Percentiles rank a stretch among this genome's conserved stretches.
Evolutionary conservation across 1,140 invertebrate genomes (phyloP).

Genomic region (Lepeophtheirus salmonis): DNA sequence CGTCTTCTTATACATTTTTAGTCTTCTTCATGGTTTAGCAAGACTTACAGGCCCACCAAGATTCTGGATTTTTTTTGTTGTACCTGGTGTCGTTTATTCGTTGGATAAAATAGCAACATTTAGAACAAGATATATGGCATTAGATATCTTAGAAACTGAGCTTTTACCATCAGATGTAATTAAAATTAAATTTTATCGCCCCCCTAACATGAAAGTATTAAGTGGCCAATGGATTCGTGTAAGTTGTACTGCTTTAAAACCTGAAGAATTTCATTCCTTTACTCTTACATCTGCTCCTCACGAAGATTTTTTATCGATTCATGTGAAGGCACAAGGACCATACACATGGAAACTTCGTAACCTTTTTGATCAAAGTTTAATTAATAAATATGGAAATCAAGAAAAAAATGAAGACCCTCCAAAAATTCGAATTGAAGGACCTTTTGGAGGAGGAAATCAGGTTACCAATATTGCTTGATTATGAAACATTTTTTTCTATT

Average conservation of each 20-base stretch:
- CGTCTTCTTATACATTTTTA: constrained; percentile 68
- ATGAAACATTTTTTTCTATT: neutral
- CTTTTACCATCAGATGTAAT: constrained; percentile 85
- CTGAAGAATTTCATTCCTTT: constrained; percentile 91
- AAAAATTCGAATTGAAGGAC: constrained; percentile 71
- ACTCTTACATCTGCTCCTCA: constrained; percentile 95
- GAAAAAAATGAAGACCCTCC: constrained; percentile 53
- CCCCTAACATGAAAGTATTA: constrained; percentile 20
- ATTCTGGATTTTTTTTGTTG: constrained; percentile 92
- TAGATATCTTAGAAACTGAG: constrained; percentile 88
- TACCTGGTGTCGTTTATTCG: constrained; percentile 49
- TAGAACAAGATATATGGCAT: constrained; percentile 72
- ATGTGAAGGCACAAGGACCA: constrained; percentile 94
- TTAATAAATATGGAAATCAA: constrained; percentile 36
- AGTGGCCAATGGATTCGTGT: constrained; percentile 67
- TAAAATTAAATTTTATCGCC: constrained; percentile 64
- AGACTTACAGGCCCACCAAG: constrained; percentile 71
- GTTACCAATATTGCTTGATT: constrained; percentile 15
- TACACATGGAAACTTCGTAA: constrained; percentile 98
- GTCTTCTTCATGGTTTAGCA: constrained; percentile 81
- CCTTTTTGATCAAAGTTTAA: constrained; percentile 87
- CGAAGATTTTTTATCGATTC: constrained; percentile 87
- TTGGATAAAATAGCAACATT: constrained; percentile 83
- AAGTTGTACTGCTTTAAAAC: constrained; percentile 73
- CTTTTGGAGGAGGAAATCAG: constrained; percentile 95